Base-by-base conservation (phyloP, 2,113 vertebrate genomes). In the Leptosomus discolor region DNA sequence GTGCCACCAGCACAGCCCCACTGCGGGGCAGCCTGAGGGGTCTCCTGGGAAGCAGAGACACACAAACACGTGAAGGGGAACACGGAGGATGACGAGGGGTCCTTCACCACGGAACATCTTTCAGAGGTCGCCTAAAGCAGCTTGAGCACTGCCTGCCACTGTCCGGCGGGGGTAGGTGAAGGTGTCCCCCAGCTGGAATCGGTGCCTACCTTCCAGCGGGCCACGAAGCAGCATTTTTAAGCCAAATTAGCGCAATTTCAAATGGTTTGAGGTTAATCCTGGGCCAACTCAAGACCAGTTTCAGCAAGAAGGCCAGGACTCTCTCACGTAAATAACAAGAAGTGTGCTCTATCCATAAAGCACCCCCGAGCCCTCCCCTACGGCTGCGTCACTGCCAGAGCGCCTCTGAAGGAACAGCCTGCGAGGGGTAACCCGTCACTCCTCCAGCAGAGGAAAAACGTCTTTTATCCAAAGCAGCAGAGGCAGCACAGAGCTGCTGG, bases 111-210 rank as follows among this genome's bases (percentile, higher is more conserved):
- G 32, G 60, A 30, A 6, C 5, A 41, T 8, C 37, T n/a, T 23
- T 43, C 12, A 18, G 56, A 61, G 15, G 20, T 21, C 6, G 5
- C 53, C n/a, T 23, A 11, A 51, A 60, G 67, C 36, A 7, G 23
- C n/a, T 4, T 23, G 56, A 54, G 78, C 50, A 3, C 15, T 11
- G 29, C 19, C 43, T 4, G 2, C 77, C 50, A 14, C 26, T 11
- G 50, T 19, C 22, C 17, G 51, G 18, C 20, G 14, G 32, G 34
- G 0, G 0, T 3, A 12, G 27, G 41, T 20, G 32, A 37, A 15
- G 41, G 24, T 36, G 50, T 29, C 21, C 27, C 41, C 45, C 1
- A 0, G 45, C 65, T 23, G 30, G 36, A 15, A 22, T 39, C 9
- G 1, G 14, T 29, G 54, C 53, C 34, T 17, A 26, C 53, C 53